Conservation (phyloP, 2,113 vertebrate species). For the Oreochromis aureus region DNA sequence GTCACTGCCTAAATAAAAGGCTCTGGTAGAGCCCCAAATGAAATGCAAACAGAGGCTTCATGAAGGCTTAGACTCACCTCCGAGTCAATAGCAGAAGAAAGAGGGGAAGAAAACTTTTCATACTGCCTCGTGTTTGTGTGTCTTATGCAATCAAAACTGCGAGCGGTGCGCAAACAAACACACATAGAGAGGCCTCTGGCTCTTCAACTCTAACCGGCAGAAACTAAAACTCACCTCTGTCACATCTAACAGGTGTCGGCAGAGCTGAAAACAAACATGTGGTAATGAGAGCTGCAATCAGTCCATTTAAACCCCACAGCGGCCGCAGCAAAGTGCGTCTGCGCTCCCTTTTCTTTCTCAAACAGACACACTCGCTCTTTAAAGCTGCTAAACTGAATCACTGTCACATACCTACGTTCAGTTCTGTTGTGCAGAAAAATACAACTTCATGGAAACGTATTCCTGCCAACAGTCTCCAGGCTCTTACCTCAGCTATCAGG, state of each 20-base stretch:
- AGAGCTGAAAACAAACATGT: not conserved
- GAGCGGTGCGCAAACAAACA: not conserved
- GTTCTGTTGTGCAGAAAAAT: not conserved
- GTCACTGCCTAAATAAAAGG: not conserved
- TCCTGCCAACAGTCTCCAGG: not conserved
- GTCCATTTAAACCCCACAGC: not conserved
- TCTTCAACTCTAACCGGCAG: not conserved
- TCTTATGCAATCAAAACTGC: not conserved
- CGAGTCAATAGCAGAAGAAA: not conserved
- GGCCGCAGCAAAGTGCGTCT: not conserved
- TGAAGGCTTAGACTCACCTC: not conserved
- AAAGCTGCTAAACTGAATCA: constrained; percentile 4
- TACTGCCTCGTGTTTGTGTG: not conserved
- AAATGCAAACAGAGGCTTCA: constrained; percentile 21
- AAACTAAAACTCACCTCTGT: not conserved
- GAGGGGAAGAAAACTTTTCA: not conserved
- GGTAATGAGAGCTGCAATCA: constrained; percentile 1
- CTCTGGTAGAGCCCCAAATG: not conserved
- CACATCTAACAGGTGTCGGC: constrained; percentile 11
- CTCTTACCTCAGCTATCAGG: constrained; percentile 14
- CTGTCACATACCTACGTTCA: not conserved
- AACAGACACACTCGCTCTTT: not conserved
- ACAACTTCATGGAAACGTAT: constrained; percentile 10
- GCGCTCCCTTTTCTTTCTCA: not conserved
- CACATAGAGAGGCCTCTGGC: not conserved